Percentiles rank a stretch among this genome's conserved stretches.
phyloP scores from a whole-genome alignment of 2,113 vertebrate species.

The Xiphias gladius region DNA sequence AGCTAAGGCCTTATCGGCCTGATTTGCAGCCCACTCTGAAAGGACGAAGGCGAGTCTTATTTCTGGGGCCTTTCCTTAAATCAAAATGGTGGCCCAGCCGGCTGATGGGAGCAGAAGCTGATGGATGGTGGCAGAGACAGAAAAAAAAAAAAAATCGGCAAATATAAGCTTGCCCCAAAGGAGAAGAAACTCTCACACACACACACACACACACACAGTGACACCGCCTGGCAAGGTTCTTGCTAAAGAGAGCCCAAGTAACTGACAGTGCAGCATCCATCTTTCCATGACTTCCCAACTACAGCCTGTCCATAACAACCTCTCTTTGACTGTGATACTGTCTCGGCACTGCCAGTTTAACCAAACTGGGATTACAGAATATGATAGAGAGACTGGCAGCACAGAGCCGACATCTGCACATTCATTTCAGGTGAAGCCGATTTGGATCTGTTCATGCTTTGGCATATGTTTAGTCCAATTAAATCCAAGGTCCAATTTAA shows the following conservation, averaged over 20 bases:
- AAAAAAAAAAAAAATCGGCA: conserved; percentile 25
- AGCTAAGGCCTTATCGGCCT: conserved; percentile 53
- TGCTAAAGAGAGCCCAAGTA: conserved; percentile 31
- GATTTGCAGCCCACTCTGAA: conserved; percentile 62
- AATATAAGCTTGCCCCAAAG: conserved; percentile 34
- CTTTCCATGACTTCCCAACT: too few relatives aligned
- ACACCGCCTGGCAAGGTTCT: conserved; percentile 29
- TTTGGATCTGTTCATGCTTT: too few relatives aligned
- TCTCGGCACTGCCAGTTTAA: too few relatives aligned
- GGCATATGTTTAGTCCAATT: too few relatives aligned
- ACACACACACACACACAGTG: conserved; percentile 27
- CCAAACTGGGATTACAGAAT: too few relatives aligned
- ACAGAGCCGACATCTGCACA: too few relatives aligned
- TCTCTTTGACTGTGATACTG: too few relatives aligned
- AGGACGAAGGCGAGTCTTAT: conserved; percentile 28
- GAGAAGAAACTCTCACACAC: background rate
- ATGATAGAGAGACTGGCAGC: too few relatives aligned
- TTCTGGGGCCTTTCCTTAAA: conserved; percentile 46
- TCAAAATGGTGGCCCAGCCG: conserved; percentile 54
- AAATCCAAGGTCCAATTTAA: too few relatives aligned
- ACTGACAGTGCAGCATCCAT: conserved; percentile 45
- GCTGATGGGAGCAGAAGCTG: conserved; percentile 32
- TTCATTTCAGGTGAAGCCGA: too few relatives aligned
- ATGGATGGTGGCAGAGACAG: conserved; percentile 49
- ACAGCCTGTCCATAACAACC: too few relatives aligned